Conservation (phyloP, 2,888 invertebrate species). For the Pyrrhosoma nymphula region DNA sequence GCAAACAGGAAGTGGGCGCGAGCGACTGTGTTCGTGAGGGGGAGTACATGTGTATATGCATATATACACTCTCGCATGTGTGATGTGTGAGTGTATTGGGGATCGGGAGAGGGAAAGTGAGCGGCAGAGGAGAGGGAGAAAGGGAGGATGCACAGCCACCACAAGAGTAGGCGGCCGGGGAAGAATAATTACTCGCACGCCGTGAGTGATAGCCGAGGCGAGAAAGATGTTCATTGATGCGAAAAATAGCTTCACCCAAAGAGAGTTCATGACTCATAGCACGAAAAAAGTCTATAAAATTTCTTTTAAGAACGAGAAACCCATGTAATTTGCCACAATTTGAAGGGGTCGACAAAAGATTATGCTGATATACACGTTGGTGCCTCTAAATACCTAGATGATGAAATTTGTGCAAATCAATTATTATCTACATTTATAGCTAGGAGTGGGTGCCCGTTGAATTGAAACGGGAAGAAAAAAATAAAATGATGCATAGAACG, state of each 20-base stretch:
- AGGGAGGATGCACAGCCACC: neutral
- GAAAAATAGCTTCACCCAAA: neutral
- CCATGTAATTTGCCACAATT: too few species aligned
- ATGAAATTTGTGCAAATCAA: too few species aligned
- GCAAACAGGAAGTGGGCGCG: slow-evolving; percentile 48
- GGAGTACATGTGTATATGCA: neutral
- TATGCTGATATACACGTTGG: too few species aligned
- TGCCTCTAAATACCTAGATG: too few species aligned
- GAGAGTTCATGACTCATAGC: neutral
- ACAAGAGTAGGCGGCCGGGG: neutral
- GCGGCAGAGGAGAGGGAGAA: neutral
- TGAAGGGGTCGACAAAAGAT: too few species aligned
- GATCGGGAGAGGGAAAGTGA: neutral
- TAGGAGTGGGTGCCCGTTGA: too few species aligned
- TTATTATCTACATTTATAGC: too few species aligned
- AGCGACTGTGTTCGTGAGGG: neutral
- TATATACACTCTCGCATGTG: neutral
- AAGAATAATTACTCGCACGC: slow-evolving; percentile 50
- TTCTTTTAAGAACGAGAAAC: too few species aligned
- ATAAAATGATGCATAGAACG: too few species aligned
- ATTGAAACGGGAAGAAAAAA: too few species aligned
- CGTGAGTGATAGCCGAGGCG: slow-evolving; percentile 33
- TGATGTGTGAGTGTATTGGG: neutral
- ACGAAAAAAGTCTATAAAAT: neutral
- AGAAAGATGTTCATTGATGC: neutral